phyloP scores from a whole-genome alignment of 1,140 invertebrate genomes.

The Diabrotica undecimpunctata region DNA sequence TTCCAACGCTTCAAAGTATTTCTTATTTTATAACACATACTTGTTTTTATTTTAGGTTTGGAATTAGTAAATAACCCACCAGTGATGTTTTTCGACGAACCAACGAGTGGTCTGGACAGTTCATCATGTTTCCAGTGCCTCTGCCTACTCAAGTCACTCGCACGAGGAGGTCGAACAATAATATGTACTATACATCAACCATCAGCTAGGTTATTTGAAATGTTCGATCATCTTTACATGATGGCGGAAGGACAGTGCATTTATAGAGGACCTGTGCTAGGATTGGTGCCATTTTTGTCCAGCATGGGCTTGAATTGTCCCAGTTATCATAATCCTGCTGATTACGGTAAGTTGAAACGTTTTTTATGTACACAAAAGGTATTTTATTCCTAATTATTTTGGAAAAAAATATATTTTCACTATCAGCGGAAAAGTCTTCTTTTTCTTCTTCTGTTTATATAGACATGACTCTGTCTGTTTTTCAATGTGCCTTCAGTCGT shows the following conservation, averaged over 20 bases:
- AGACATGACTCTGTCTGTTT: too few species aligned
- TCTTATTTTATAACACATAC: background rate
- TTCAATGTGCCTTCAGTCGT: too few species aligned
- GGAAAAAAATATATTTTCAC: too few species aligned
- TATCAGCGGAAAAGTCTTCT: too few species aligned
- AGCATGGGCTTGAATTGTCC: conserved; percentile 83
- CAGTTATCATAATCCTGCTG: conserved; percentile 92
- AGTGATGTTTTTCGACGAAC: conserved; percentile 96
- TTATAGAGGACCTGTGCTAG: conserved; percentile 76
- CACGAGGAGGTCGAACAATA: conserved; percentile 81
- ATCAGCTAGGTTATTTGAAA: conserved; percentile 90
- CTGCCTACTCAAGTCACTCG: conserved; percentile 72
- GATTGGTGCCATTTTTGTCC: conserved; percentile 83
- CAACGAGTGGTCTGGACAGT: conserved; percentile 92
- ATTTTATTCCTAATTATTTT: too few species aligned
- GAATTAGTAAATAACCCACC: conserved; percentile 88
- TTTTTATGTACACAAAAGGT: too few species aligned
- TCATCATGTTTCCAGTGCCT: conserved; percentile 91
- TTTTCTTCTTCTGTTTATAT: too few species aligned
- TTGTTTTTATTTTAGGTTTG: conserved; percentile 42
- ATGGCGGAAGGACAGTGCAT: conserved; percentile 88
- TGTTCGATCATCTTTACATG: conserved; percentile 91
- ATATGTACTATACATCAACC: conserved; percentile 97
- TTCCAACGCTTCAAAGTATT: background rate
- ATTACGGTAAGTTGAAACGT: conserved; percentile 72